Base-by-base conservation (phyloP, 2,797 vertebrate species). In the Gallirallus australis region DNA sequence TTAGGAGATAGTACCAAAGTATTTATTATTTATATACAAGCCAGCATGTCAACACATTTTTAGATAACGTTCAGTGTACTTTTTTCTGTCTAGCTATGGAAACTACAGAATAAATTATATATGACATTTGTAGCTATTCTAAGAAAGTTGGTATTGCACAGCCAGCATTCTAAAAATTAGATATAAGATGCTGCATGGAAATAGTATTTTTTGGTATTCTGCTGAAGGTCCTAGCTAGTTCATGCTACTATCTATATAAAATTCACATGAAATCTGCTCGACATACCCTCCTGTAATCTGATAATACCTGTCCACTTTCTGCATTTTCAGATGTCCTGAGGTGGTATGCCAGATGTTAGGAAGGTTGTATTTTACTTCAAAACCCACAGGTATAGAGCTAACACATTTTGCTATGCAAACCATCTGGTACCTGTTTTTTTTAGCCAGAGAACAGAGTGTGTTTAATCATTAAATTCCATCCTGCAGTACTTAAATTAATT, bases 11-110 rank as follows among this genome's bases (percentile, higher is more conserved):
- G 91, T 78, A 94, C 72, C 94, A 89, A 97, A 97, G 82, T 96
- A 97, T 98, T 97, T 97, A 94, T 97, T 97, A 97, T 97, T 98
- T 97, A 96, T 96, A 97, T 86, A 93, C 69, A 78, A 95, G 48
- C 69, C 57, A 80, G 70, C 93, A 96, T 97, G 97, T 97, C 97
- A 96, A 94, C 93, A 96, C 95, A 65, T 94, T 97, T 97, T 97
- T 96, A 96, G 93, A 92, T 94, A 97, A 96, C 81, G 33, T 78
- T 92, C 75, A 66, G 63, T 72, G 85, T 93, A 87, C 53, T 60
- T 93, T 93, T 92, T 83, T 93, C 93, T 97, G 86, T 94, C 91
- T 97, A 96, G 85, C 94, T 97, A 94, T 82, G 82, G 85, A 97
- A 97, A 95, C 78, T 92, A 70, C 54, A 92, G 82, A 95, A 94